phyloP scores from a whole-genome alignment of 2,888 invertebrate genomes.

The Sesia bembeciformis region DNA sequence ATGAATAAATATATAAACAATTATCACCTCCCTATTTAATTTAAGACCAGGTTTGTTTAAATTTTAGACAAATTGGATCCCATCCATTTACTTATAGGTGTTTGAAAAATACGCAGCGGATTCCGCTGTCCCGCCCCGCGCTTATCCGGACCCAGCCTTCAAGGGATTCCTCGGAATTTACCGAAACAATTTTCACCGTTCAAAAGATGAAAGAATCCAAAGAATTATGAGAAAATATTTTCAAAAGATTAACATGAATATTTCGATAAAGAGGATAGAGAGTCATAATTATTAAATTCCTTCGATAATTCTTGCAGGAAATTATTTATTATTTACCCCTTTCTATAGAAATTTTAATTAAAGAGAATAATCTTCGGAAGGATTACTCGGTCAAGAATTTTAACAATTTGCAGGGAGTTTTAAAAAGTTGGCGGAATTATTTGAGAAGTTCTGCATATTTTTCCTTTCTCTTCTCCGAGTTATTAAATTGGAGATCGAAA shows the following conservation, averaged over 20 bases:
- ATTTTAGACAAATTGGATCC: too few species aligned
- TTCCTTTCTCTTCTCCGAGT: slow-evolving; percentile 10
- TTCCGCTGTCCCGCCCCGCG: not conserved
- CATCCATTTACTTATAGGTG: too few species aligned
- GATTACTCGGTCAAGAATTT: slow-evolving; percentile 23
- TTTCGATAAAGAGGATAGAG: too few species aligned
- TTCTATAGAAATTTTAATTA: slow-evolving; percentile 22
- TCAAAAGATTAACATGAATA: not conserved
- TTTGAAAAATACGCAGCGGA: too few species aligned
- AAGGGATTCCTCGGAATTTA: too few species aligned
- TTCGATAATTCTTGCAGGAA: not conserved
- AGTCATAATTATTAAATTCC: not conserved
- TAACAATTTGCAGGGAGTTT: slow-evolving; percentile 23
- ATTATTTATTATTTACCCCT: not conserved
- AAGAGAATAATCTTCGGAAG: slow-evolving; percentile 26
- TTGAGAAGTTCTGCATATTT: slow-evolving; percentile 16
- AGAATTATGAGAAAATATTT: too few species aligned
- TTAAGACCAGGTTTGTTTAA: too few species aligned
- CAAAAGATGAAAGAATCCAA: too few species aligned
- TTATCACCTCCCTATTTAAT: too few species aligned
- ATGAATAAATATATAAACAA: too few species aligned
- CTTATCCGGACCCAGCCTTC: not conserved
- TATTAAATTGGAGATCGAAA: slow-evolving; percentile 20
- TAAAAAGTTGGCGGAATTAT: slow-evolving; percentile 19
- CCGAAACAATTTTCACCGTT: too few species aligned